Evolutionary conservation across 2,797 vertebrate species (phyloP).

Genomic region (Xenopus petersii): DNA sequence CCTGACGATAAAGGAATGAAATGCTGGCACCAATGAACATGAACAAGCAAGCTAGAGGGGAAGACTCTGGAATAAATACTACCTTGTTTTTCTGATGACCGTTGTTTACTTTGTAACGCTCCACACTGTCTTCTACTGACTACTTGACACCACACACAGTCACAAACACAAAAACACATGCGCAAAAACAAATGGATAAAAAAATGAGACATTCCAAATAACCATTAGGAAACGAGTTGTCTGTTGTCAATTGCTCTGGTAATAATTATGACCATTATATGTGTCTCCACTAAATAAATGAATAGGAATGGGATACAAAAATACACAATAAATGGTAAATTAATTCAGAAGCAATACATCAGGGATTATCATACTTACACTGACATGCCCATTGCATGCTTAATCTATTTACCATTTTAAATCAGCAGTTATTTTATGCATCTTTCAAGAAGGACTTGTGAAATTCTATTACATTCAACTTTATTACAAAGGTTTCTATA

Average conservation of each 20-base stretch:
- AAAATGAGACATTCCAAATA: slow-evolving; percentile 68
- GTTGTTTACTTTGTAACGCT: slow-evolving; percentile 87
- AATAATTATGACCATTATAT: slow-evolving; percentile 51
- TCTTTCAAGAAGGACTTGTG: neutral
- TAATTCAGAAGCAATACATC: slow-evolving; percentile 52
- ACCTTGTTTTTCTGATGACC: slow-evolving; percentile 90
- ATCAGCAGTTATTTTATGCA: neutral
- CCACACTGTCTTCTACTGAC: slow-evolving; percentile 95
- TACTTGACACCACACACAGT: slow-evolving; percentile 82
- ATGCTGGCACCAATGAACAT: no score
- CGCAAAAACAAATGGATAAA: slow-evolving; percentile 75
- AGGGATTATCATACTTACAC: slow-evolving; percentile 57
- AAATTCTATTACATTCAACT: neutral
- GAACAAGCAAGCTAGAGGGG: slow-evolving; percentile 56
- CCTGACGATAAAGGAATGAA: no score
- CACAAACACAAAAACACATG: slow-evolving; percentile 87
- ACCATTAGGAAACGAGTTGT: slow-evolving; percentile 60
- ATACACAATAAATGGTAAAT: slow-evolving; percentile 47
- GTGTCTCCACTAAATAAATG: slow-evolving; percentile 6
- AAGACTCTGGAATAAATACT: slow-evolving; percentile 71
- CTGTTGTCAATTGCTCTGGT: slow-evolving; percentile 58
- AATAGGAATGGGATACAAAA: neutral
- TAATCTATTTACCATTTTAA: slow-evolving; percentile 17
- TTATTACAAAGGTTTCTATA: no score
- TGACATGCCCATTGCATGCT: slow-evolving; percentile 37